Evolutionary conservation across 2,797 vertebrate genomes (phyloP).

Genomic region (Syndactyla subalaris): DNA sequence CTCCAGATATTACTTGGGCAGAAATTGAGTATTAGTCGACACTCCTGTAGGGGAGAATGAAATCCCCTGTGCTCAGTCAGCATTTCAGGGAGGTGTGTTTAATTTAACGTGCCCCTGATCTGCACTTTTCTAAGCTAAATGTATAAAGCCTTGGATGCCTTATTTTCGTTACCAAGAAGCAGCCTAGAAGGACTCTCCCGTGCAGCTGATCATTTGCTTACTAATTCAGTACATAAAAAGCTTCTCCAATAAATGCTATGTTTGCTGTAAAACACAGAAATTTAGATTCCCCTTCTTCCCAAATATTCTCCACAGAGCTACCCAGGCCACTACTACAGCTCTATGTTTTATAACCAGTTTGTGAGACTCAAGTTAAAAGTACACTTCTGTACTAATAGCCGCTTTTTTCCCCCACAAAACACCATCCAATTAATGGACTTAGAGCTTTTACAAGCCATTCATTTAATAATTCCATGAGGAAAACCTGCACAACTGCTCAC

Average conservation of each 20-base stretch:
- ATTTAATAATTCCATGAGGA: not conserved
- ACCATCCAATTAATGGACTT: not conserved
- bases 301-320: not conserved
- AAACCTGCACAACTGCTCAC: slow-evolving; percentile 25
- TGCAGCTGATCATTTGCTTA: slow-evolving; percentile 16
- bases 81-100: not conserved
- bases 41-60: not conserved
- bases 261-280: not conserved
- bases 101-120: slow-evolving; percentile 14
- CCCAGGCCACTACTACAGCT: not conserved
- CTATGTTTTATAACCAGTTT: not conserved
- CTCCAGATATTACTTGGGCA: not conserved
- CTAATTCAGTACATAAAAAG: not conserved
- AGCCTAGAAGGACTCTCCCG: not conserved
- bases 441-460: not conserved
- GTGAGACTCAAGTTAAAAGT: not conserved
- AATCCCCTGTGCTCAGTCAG: not conserved
- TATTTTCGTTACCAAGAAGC: not conserved
- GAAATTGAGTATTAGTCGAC: not conserved
- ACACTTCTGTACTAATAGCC: not conserved
- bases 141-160: not conserved
- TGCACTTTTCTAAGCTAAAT: not conserved
- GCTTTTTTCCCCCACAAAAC: not conserved
- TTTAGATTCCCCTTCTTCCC: not conserved
- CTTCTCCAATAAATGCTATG: not conserved